Base-by-base conservation (phyloP, 1,140 invertebrate genomes). In the Nilaparvata lugens region DNA sequence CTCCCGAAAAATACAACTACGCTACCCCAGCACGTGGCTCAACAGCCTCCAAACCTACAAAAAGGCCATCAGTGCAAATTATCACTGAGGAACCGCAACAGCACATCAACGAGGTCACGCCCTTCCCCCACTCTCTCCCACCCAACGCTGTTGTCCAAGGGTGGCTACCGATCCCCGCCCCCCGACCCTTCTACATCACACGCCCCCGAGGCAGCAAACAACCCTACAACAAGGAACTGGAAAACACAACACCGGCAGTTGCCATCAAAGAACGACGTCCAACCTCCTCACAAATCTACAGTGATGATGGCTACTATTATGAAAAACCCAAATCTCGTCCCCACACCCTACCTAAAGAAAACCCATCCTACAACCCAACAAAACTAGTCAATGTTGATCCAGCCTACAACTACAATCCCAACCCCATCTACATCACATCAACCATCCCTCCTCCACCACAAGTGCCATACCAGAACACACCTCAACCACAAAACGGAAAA, bases 21-120 rank as follows among this genome's bases (percentile, higher is more conserved):
- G 72, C 0, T 70, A 62, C 51, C 78, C 76, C 2, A 75, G 72
- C 5, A 62, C 71, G 31, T 70, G 71, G 48, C 45, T 70, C 77
- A 2, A 65, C 63, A 38, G 31, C 55, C 5, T 31, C 52, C 14
- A 61, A 35, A 9, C 6, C 51, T 42, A 58, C 56, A 43, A 53
- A 25, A 28, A 48, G 45, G 42, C 56, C 63, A 18, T 24, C 54
- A 5, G 48, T 61, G 52, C 58, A 61, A 55, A 57, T 62, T 42
- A 54, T 62, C 28, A 58, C 61, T 56, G 61, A 59, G 19, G 54
- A 43, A 52, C 58, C 62, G 25, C 51, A 60, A 60, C 51, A 16
- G 14, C 5, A 24, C 45, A 31, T 60, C 16, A 65, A 65, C 56
- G 64, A 65, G 25, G 52, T 65, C 21, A 61, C 64, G 6, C 48